These are phyloP conservation scores for Oophaga pumilio DNA, from an alignment of 2,113 vertebrate species.

Conservation along the genomic window DNA sequence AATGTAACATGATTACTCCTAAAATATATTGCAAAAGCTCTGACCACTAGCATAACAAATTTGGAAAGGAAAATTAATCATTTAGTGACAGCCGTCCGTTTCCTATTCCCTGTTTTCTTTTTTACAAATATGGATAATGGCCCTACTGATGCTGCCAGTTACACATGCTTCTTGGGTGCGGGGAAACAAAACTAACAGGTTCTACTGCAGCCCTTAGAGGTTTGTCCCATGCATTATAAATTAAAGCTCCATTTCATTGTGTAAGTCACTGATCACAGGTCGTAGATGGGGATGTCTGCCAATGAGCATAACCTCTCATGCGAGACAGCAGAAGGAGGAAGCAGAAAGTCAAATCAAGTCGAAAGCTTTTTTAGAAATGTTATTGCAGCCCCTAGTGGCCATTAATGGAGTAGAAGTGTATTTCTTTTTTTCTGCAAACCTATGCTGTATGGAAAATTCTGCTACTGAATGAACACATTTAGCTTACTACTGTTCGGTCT, in stretches of 20 bases:
- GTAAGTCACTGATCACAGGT: slow-evolving; percentile 49
- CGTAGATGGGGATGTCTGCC: slow-evolving; percentile 44
- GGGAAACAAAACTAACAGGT: slow-evolving; percentile 46
- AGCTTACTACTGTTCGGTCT: background rate
- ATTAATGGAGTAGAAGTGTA: background rate
- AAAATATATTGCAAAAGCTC: slow-evolving; percentile 9
- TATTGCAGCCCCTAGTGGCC: slow-evolving; percentile 52
- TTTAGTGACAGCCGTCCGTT: background rate
- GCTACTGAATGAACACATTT: background rate
- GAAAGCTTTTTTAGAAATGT: slow-evolving; percentile 43
- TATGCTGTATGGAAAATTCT: background rate
- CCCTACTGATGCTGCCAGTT: slow-evolving; percentile 27
- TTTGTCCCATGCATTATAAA: slow-evolving; percentile 45
- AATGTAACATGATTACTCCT: background rate
- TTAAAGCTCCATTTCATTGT: slow-evolving; percentile 53
- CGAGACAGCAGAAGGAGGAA: slow-evolving; percentile 7
- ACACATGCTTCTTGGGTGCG: slow-evolving; percentile 43
- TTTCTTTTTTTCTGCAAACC: background rate
- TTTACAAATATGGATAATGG: slow-evolving; percentile 36
- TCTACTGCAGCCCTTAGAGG: slow-evolving; percentile 44
- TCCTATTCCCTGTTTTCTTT: background rate
- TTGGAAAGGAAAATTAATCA: background rate
- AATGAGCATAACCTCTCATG: slow-evolving; percentile 41
- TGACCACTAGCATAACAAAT: background rate
- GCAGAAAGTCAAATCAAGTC: slow-evolving; percentile 41